Conservation (phyloP, 1,140 invertebrate genomes). For the Notospermus geniculatus region DNA sequence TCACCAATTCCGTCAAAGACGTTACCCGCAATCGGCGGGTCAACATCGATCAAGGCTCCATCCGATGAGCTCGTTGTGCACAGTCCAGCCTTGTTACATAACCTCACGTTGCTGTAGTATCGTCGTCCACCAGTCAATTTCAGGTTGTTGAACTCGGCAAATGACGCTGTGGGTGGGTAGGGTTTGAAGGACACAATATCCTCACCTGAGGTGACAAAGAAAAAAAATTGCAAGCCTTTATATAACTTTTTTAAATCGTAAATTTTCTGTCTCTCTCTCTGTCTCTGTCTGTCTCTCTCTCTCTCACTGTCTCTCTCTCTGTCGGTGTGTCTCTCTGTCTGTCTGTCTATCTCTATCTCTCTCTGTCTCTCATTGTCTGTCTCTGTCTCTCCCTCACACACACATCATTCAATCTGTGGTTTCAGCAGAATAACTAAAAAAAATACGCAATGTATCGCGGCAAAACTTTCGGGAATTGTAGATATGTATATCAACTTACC, state of each 20-base stretch:
- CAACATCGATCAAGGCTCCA: conserved; percentile 20
- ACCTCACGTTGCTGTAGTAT: conserved; percentile 19
- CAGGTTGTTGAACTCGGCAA: conserved; percentile 5
- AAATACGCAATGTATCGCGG: no score
- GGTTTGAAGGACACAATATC: conserved; percentile 6
- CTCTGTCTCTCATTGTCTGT: no score
- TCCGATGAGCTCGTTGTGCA: conserved; percentile 21
- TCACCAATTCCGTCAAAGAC: conserved; percentile 29
- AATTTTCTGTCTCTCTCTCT: no score
- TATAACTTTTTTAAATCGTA: conserved; percentile 13
- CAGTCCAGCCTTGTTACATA: conserved; percentile 18
- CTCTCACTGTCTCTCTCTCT: no score
- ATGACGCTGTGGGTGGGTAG: not conserved
- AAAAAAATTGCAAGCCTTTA: not conserved
- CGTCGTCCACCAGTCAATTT: conserved; percentile 1
- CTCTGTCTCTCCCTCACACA: no score
- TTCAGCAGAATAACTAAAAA: no score
- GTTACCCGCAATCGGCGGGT: conserved; percentile 15
- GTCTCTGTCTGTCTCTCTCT: no score
- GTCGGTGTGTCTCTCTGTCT: no score
- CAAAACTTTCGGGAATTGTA: no score
- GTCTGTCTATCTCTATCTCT: no score
- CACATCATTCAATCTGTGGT: no score
- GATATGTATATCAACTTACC: no score
- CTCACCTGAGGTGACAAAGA: conserved; percentile 12